A percentile compares a stretch with the other conserved stretches of the same genome.
Conservation (phyloP, 2,888 invertebrate genomes). For the Eubasilissa splendida region DNA sequence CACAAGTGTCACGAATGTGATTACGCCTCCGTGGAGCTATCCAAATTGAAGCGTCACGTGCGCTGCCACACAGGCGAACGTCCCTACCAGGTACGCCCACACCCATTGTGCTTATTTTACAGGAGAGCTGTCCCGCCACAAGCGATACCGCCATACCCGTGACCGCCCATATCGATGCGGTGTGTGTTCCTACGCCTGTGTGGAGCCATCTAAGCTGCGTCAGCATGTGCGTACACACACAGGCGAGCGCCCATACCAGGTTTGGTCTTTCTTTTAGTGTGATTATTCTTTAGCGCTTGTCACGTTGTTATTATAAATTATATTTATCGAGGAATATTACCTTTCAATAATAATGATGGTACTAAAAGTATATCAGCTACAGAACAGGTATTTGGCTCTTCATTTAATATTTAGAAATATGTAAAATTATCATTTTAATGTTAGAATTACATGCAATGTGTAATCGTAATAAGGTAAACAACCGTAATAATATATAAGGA, state of each 20-base stretch:
- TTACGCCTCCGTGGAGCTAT: conserved; percentile 96
- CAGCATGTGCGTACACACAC: conserved; percentile 89
- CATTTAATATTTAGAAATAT: too few relatives aligned
- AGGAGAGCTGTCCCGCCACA: conserved; percentile 86
- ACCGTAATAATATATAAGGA: too few relatives aligned
- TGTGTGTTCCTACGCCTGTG: conserved; percentile 23
- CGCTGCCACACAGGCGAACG: conserved; percentile 94
- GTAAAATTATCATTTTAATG: too few relatives aligned
- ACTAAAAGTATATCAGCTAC: too few relatives aligned
- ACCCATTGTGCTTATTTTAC: conserved; percentile 57
- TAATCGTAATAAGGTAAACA: too few relatives aligned
- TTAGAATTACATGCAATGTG: too few relatives aligned
- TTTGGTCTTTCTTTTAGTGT: conserved; percentile 63
- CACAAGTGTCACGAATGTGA: conserved; percentile 97
- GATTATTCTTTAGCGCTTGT: too few relatives aligned
- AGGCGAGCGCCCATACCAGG: conserved; percentile 75
- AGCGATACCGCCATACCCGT: conserved; percentile 84
- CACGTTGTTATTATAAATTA: too few relatives aligned
- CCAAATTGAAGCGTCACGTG: conserved; percentile 95
- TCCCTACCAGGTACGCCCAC: conserved; percentile 79
- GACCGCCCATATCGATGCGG: conserved; percentile 12
- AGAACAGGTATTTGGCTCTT: too few relatives aligned
- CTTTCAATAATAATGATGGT: too few relatives aligned
- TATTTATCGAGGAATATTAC: too few relatives aligned
- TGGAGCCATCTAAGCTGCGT: conserved; percentile 25